A percentile compares a stretch with the other conserved stretches of the same genome.
These are phyloP conservation scores for Lochmaea crataegi DNA, from an alignment of 2,888 invertebrate species.

Conservation along the genomic window DNA sequence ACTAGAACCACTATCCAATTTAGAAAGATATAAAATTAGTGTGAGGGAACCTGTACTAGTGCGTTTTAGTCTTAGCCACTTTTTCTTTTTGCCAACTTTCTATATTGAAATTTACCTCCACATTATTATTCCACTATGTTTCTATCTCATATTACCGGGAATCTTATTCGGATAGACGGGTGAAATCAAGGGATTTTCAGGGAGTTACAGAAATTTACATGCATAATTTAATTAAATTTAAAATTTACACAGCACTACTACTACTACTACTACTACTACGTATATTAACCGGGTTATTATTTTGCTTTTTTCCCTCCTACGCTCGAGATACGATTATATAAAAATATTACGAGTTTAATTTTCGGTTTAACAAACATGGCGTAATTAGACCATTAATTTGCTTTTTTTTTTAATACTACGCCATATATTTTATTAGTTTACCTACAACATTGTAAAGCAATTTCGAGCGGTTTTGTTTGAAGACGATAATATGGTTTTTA, in stretches of 20 bases:
- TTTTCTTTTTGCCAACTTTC: no score
- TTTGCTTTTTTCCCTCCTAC: slow-evolving; percentile 2
- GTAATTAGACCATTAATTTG: slow-evolving; percentile 4
- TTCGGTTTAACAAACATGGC: slow-evolving; percentile 7
- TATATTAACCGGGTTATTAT: slow-evolving; percentile 6
- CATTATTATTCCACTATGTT: no score
- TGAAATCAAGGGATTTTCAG: slow-evolving; percentile 14
- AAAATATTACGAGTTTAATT: slow-evolving; percentile 34
- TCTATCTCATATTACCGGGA: background rate
- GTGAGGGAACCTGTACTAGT: no score
- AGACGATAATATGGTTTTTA: background rate
- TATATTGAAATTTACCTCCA: no score
- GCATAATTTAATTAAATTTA: slow-evolving; percentile 28
- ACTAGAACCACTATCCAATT: no score
- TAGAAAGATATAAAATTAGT: no score
- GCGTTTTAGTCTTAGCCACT: no score
- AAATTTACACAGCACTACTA: slow-evolving; percentile 25
- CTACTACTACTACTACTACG: no score
- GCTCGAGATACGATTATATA: slow-evolving; percentile 22
- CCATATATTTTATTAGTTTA: slow-evolving; percentile 2
- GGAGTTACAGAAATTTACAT: slow-evolving; percentile 14
- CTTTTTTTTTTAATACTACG: slow-evolving; percentile 1
- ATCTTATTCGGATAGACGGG: slow-evolving; percentile 1
- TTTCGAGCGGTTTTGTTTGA: background rate
- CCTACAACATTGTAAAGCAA: background rate